Percentiles rank a stretch among this genome's conserved stretches.
Evolutionary conservation across 2,113 vertebrate genomes (phyloP).

Genomic region (Pachyramphus minor): DNA sequence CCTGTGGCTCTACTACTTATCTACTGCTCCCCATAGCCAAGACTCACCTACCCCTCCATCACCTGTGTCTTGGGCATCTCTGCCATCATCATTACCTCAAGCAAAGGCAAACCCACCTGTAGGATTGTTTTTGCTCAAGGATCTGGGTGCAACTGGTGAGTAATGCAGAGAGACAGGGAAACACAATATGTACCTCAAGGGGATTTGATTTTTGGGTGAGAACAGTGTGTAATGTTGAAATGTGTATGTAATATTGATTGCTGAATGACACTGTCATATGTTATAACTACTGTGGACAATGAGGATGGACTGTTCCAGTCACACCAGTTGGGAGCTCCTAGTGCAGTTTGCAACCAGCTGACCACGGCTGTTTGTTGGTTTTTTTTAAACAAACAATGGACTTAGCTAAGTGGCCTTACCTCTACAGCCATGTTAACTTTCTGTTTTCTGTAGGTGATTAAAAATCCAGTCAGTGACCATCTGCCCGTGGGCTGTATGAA

Average conservation of each 20-base stretch:
- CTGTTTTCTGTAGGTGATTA: conserved; percentile 79
- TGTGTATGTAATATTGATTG: no score
- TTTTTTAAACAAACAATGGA: background rate
- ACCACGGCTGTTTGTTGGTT: background rate
- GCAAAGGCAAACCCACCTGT: conserved; percentile 79
- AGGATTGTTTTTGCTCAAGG: background rate
- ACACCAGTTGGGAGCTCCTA: no score
- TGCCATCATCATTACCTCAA: conserved; percentile 91
- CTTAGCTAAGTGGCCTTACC: background rate
- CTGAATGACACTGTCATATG: background rate
- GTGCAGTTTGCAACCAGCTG: background rate
- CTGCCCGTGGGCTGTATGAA: conserved; percentile 91
- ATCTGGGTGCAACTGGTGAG: background rate
- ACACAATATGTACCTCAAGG: background rate
- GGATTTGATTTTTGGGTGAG: background rate
- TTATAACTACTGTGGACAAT: background rate
- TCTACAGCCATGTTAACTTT: background rate
- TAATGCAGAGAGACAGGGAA: background rate
- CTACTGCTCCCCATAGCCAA: conserved; percentile 93
- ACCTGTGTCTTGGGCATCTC: conserved; percentile 88
- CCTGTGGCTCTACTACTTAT: conserved; percentile 91
- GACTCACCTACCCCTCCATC: conserved; percentile 91
- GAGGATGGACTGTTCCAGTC: background rate
- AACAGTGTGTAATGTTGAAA: background rate
- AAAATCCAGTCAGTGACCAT: conserved; percentile 92